Evolutionary conservation across 2,888 invertebrate species (phyloP), one percentile per base, ranked within the genome.

Genomic region (Monopis laevigella): DNA sequence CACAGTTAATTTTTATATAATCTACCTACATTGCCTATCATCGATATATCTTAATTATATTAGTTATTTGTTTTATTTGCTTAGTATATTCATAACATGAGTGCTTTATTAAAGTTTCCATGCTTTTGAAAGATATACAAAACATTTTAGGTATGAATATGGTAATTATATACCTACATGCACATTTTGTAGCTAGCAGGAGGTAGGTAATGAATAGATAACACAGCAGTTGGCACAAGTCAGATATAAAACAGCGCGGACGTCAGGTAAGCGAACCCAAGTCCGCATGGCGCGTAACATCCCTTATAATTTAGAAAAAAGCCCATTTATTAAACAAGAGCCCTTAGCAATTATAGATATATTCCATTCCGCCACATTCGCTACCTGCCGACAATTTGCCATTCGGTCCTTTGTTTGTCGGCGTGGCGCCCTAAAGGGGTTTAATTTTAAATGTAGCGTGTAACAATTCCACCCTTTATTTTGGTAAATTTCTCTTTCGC

Each of bases 381-480:
- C 80, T 80, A 80, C 80, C 77, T 78, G 78, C 78, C 65, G 65
- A 62, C 73, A 77, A 73, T 80, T 80, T 72, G 78, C 73, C 72
- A 78, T 74, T 77, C 66, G 72, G 64, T 64, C 62, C 69, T 70
- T 80, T 80, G 78, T 80, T 69, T 75, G 78, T 60, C 77, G 73
- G 78, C 67, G 77, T 77, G 80, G 80, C 78, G 78, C 78, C 78
- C 80, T 68, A 80, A 80, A 80, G 80, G 80, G 80, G 75, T 80
- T 66, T 69, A 77, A 80, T 78, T 78, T 68, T 72, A 75, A 80
- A 80, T 77, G 72, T 67, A 63, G 58, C 78, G 73, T 80, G 73
- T 80, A 80, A 80, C 77, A 68, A 78, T 77, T 67, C 57, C 51
- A 55, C 61, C 70, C 62, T 72, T 78, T 72, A 74, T 78, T 27